A percentile compares a stretch with the other conserved stretches of the same genome.
phyloP scores from a whole-genome alignment of 2,797 vertebrate genomes.

The Parauchenoglanis punctatus region DNA sequence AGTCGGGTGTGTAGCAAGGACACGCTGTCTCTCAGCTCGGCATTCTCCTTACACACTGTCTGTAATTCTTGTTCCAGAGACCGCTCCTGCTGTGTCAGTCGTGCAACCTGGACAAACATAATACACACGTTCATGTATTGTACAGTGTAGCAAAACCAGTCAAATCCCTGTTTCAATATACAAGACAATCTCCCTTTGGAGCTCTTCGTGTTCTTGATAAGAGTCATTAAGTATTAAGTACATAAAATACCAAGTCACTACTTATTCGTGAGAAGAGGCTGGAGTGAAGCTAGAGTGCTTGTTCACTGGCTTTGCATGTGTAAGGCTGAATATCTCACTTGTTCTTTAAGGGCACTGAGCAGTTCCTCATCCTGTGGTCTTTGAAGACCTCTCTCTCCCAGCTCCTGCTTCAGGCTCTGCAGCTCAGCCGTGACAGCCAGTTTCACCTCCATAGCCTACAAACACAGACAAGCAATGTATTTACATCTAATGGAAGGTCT shows the following conservation, averaged over 20 bases:
- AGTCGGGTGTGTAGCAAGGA: slow-evolving; percentile 68
- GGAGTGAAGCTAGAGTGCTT: neutral
- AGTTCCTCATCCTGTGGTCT: slow-evolving; percentile 74
- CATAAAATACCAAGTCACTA: neutral
- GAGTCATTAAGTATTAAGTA: neutral
- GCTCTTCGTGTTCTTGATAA: no score
- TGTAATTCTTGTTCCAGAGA: slow-evolving; percentile 70
- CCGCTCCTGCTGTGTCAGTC: slow-evolving; percentile 74
- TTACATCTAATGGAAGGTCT: neutral
- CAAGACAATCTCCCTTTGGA: neutral
- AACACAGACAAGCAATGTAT: slow-evolving; percentile 35
- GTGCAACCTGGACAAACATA: slow-evolving; percentile 67
- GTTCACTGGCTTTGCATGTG: neutral
- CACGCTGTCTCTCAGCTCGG: slow-evolving; percentile 68
- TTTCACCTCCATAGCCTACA: slow-evolving; percentile 75
- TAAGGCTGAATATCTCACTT: slow-evolving; percentile 63
- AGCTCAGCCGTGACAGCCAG: slow-evolving; percentile 71
- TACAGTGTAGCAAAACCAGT: neutral
- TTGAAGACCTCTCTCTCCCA: slow-evolving; percentile 64
- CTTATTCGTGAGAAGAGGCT: neutral
- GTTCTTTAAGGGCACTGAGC: slow-evolving; percentile 76
- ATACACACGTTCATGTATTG: slow-evolving; percentile 27
- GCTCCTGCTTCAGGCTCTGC: slow-evolving; percentile 72
- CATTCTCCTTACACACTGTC: slow-evolving; percentile 70
- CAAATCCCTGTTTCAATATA: neutral